These are phyloP conservation scores for Ictalurus punctatus DNA, from an alignment of 2,113 vertebrate genomes.

Conservation along the genomic window DNA sequence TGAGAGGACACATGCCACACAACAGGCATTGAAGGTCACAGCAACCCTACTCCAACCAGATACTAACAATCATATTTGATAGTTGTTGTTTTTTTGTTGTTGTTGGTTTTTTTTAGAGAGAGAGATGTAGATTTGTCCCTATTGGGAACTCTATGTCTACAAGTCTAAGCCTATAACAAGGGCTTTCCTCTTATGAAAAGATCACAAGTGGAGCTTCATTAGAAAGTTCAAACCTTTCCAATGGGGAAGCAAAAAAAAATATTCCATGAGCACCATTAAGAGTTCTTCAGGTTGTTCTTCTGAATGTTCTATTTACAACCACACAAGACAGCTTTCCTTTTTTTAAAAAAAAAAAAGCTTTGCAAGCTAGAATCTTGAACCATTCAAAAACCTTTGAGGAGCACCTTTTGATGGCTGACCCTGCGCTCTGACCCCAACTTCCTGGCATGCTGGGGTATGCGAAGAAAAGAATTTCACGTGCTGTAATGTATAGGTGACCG, in stretches of 20 bases:
- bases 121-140: neutral
- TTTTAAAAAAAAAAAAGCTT: neutral
- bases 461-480: too few species aligned
- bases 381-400: neutral
- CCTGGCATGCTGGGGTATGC: too few species aligned
- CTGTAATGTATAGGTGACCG: too few species aligned
- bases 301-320: neutral
- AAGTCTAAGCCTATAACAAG: neutral
- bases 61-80: neutral
- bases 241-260: neutral
- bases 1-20: slow-evolving; percentile 52
- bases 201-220: neutral
- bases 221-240: neutral
- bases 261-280: neutral
- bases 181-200: neutral
- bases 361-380: neutral
- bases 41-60: neutral
- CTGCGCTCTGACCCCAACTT: too few species aligned
- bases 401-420: neutral
- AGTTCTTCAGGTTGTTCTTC: neutral
- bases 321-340: neutral
- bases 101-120: neutral
- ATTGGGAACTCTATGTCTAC: neutral
- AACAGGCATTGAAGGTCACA: neutral
- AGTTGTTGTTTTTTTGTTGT: neutral